Evolutionary conservation across 2,797 vertebrate genomes (phyloP), one percentile per base, ranked within the genome.

Genomic region (Rhinogobio ventralis): DNA sequence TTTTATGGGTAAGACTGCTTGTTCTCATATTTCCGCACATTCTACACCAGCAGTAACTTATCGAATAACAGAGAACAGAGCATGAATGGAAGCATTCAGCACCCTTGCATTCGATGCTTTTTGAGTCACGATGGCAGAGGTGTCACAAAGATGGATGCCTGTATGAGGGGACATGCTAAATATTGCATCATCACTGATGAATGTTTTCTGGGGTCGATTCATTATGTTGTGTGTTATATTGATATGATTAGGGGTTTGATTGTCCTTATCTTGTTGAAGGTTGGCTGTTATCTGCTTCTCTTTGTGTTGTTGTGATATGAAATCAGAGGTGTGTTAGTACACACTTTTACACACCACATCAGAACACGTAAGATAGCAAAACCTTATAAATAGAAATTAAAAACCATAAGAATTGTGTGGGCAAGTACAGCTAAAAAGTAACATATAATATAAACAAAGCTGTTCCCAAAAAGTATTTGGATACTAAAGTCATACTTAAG

Each of bases 1-100:
- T 85, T 97, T 98, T 92, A 97, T 97, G 97, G 97, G 97, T 98
- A 91, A 95, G 95, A 62, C 13, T 5, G n/a, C 64, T 46, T 33
- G 7, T 75, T 85, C 67, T 64, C 53, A 73, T 84, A 46, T 68
- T 57, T 84, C 28, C 46, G 5, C 73, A 28, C 42, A 15, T 69
- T 75, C 20, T 36, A 67, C 71, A 45, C 51, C 19, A 28, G 62
- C 73, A 53, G 45, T 84, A 42, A 80, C 69, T 42, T 69, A 81
- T 72, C n/a, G 9, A 20, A 36, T 69, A 60, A 78, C 39, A 23
- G 11, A 64, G 81, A 30, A 74, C 51, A 82, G 79, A 55, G 82
- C 36, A 68, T 77, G 82, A 83, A 69, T 60, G 28, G 73, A 84
- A 30, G 62, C 49, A 68, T 76, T 68, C 36, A 57, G 64, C 11